These are phyloP conservation scores for Austrofundulus limnaeus DNA, from an alignment of 2,113 vertebrate species.

Conservation along the genomic window DNA sequence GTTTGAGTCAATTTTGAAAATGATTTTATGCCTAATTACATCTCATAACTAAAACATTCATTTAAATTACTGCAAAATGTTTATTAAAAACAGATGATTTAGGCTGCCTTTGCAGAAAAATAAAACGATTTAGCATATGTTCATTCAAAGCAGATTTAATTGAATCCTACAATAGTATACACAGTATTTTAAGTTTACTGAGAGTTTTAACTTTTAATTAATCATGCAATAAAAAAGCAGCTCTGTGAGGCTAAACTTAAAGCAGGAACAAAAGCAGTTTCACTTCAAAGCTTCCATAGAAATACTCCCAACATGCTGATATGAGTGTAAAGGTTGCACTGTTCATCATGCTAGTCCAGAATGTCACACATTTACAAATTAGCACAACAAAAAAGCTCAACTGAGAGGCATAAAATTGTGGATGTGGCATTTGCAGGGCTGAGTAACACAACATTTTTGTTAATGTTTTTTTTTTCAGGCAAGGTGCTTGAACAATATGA, in stretches of 20 bases:
- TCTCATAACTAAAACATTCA: constrained; percentile 10
- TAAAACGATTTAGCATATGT: neutral
- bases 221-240: neutral
- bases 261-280: neutral
- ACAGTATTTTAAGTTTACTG: neutral
- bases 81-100: constrained; percentile 9
- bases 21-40: constrained; percentile 2
- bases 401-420: neutral
- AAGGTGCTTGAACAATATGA: no score
- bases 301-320: neutral
- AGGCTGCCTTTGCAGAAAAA: neutral
- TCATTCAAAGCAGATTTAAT: neutral
- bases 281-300: neutral
- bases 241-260: neutral
- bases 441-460: no score
- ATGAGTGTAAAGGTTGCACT: neutral
- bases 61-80: constrained; percentile 5
- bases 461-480: no score
- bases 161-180: neutral
- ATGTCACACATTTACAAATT: constrained; percentile 1
- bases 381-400: neutral
- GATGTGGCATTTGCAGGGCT: no score
- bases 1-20: constrained; percentile 1
- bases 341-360: neutral
- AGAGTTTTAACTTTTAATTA: neutral